Evolutionary conservation across 2,113 vertebrate genomes (phyloP).

Genomic region (Phalacrocorax brasilianus): DNA sequence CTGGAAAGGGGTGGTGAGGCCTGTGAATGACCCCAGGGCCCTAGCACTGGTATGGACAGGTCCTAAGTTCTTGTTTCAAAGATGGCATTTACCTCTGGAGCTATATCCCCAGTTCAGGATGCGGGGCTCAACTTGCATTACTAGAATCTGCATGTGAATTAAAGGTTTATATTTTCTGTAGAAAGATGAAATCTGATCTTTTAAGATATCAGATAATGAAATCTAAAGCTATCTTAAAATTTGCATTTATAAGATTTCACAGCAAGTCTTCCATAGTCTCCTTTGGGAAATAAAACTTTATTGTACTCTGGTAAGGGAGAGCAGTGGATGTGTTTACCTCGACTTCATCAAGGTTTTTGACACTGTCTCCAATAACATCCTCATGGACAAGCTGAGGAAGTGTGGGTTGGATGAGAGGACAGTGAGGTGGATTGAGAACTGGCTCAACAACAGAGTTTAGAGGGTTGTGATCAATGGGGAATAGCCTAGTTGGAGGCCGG

Average conservation of each 20-base stretch:
- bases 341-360: too few relatives aligned
- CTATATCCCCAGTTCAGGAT: neutral
- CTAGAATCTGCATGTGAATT: neutral
- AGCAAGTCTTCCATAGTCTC: neutral
- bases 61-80: neutral
- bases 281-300: neutral
- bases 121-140: neutral
- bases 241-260: conserved; percentile 1
- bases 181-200: neutral
- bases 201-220: conserved; percentile 26
- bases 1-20: neutral
- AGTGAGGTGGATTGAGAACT: too few relatives aligned
- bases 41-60: neutral
- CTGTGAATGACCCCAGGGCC: neutral
- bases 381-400: too few relatives aligned
- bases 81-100: rapidly evolving
- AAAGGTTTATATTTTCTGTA: neutral
- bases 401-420: too few relatives aligned
- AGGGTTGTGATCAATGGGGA: too few relatives aligned
- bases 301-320: neutral
- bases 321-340: too few relatives aligned
- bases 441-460: too few relatives aligned
- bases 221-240: neutral
- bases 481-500: too few relatives aligned
- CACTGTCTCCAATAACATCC: too few relatives aligned